These are phyloP conservation scores for Aricia agestis DNA, from an alignment of 1,140 invertebrate genomes.

Conservation along the genomic window DNA sequence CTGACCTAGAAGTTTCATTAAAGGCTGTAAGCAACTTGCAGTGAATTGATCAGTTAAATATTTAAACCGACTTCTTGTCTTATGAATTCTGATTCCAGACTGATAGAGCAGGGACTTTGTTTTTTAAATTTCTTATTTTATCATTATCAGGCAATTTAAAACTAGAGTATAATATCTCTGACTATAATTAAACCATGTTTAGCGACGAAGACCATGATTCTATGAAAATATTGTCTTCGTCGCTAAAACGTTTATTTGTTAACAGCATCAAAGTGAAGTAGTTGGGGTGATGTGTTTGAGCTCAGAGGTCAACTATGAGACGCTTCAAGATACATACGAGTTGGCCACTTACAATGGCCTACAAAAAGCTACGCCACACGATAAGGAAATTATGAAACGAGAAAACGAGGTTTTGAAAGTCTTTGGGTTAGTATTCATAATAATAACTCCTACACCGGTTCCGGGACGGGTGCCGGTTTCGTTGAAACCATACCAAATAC, in stretches of 20 bases:
- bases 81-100: too few species aligned
- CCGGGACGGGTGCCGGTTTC: too few species aligned
- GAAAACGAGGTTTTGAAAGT: slow-evolving; percentile 39
- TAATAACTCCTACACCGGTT: not conserved
- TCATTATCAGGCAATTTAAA: too few species aligned
- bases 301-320: slow-evolving; percentile 77
- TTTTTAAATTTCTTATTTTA: too few species aligned
- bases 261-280: slow-evolving; percentile 56
- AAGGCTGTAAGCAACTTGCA: too few species aligned
- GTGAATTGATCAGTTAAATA: too few species aligned
- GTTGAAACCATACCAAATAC: too few species aligned
- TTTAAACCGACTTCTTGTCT: too few species aligned
- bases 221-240: not conserved
- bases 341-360: slow-evolving; percentile 57
- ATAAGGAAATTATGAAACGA: slow-evolving; percentile 49
- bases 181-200: not conserved
- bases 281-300: slow-evolving; percentile 78
- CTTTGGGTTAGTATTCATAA: slow-evolving; percentile 45
- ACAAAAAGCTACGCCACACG: slow-evolving; percentile 40
- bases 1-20: too few species aligned
- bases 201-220: too few species aligned
- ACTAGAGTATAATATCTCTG: too few species aligned
- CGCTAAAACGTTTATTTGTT: not conserved
- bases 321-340: slow-evolving; percentile 77
- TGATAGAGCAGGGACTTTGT: too few species aligned